phyloP scores from a whole-genome alignment of 2,113 vertebrate species.

The Leucosticte australis region DNA sequence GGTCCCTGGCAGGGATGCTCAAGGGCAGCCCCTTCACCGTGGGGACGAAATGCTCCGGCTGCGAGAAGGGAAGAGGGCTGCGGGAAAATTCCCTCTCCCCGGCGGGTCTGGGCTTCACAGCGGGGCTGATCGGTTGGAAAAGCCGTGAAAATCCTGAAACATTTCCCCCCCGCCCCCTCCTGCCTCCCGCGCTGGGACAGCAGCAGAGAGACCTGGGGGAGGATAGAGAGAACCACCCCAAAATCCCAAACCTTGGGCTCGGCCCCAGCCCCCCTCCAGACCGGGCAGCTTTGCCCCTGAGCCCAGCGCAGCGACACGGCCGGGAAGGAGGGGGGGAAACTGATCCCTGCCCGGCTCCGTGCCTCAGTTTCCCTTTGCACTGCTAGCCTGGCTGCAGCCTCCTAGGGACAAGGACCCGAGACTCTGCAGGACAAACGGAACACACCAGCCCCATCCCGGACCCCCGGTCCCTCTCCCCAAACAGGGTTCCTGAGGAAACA shows the following conservation, averaged over 20 bases:
- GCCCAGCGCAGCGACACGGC: not conserved
- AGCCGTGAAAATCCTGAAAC: not conserved
- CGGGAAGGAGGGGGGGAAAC: not conserved
- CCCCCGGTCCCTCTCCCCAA: not conserved
- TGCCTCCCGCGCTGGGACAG: fast-evolving
- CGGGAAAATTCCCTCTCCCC: not conserved
- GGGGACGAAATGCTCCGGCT: not conserved
- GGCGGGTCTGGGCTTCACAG: fast-evolving
- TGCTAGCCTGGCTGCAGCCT: not conserved
- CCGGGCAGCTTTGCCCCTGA: not conserved
- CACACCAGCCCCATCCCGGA: not conserved
- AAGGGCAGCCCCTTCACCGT: not conserved
- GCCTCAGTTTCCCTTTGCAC: constrained; percentile 30
- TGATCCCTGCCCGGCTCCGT: not conserved
- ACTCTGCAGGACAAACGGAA: not conserved
- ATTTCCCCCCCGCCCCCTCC: no score
- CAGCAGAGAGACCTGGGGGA: not conserved
- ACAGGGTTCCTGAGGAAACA: fast-evolving
- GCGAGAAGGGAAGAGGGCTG: not conserved
- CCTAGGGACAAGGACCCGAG: not conserved
- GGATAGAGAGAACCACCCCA: not conserved
- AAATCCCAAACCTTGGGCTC: not conserved
- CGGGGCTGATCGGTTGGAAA: not conserved
- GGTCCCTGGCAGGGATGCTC: not conserved
- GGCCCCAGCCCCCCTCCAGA: not conserved